phyloP scores from a whole-genome alignment of 1,140 invertebrate genomes.

The Hesperophylax magnus region DNA sequence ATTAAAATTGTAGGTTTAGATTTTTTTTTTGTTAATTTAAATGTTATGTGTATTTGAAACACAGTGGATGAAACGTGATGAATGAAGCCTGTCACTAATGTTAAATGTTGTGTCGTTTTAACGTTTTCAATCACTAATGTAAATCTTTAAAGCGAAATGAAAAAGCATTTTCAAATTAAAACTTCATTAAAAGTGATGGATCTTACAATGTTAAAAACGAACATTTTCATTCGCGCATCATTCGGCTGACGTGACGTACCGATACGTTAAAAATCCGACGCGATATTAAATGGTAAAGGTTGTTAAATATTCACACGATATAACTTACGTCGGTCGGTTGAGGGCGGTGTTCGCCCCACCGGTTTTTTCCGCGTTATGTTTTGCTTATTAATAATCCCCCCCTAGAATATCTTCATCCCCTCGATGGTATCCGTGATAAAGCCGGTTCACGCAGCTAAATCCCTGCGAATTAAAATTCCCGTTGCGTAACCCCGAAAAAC shows the following conservation, averaged over 20 bases:
- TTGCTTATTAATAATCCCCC: conserved; percentile 38
- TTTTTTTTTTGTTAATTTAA: too few species aligned
- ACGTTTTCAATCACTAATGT: too few species aligned
- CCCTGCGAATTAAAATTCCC: conserved; percentile 53
- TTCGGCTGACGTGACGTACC: too few species aligned
- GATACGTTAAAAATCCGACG: too few species aligned
- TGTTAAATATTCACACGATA: conserved; percentile 17
- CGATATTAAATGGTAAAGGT: background rate
- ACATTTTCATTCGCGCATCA: background rate
- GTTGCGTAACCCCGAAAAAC: conserved; percentile 53
- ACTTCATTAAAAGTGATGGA: background rate
- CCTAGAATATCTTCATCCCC: conserved; percentile 8
- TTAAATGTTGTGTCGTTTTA: too few species aligned
- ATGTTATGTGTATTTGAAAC: too few species aligned
- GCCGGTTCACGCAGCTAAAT: conserved; percentile 26
- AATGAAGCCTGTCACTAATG: too few species aligned
- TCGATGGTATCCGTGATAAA: conserved; percentile 45
- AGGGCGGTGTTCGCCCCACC: background rate
- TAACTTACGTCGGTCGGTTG: background rate
- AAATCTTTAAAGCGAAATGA: too few species aligned
- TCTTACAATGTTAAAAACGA: background rate
- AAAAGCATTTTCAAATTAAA: background rate
- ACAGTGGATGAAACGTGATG: too few species aligned
- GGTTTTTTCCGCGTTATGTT: conserved; percentile 24
- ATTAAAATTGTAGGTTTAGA: too few species aligned